A percentile compares a stretch with the other conserved stretches of the same genome.
Conservation (phyloP, 2,888 invertebrate genomes). For the Sisyra terminalis region DNA sequence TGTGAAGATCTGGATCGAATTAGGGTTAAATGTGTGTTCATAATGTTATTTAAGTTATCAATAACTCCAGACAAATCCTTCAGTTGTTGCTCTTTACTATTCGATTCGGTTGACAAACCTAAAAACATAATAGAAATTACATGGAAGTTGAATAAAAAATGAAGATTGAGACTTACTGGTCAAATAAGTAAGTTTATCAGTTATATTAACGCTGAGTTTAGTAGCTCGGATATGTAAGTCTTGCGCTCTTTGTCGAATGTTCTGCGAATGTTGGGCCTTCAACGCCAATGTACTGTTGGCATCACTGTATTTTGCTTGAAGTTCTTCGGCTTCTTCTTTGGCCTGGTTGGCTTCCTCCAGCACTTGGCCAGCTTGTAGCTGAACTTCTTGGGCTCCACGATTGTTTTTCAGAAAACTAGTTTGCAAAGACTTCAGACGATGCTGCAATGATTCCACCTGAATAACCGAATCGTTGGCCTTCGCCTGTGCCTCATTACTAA, state of each 20-base stretch:
- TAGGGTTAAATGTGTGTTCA: constrained; percentile 24
- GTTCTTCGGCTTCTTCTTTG: constrained; percentile 40
- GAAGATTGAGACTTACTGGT: neutral
- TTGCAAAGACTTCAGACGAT: constrained; percentile 57
- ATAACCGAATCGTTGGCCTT: constrained; percentile 63
- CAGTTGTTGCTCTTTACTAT: constrained; percentile 38
- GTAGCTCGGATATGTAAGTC: constrained; percentile 63
- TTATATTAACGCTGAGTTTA: constrained; percentile 42
- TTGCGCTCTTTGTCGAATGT: constrained; percentile 64
- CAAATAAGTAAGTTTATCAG: constrained; percentile 4
- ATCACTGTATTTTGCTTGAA: constrained; percentile 52
- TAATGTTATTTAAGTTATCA: constrained; percentile 39
- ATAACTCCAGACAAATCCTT: constrained; percentile 39
- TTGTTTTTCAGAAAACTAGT: constrained; percentile 69
- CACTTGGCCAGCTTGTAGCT: constrained; percentile 57
- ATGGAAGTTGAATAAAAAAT: neutral
- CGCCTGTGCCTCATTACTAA: constrained; percentile 62
- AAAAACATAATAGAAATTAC: constrained; percentile 13
- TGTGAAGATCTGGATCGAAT: neutral
- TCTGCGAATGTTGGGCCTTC: constrained; percentile 58
- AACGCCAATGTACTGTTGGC: constrained; percentile 55
- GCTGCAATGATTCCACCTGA: constrained; percentile 56
- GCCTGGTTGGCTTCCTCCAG: constrained; percentile 54
- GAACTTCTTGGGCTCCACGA: constrained; percentile 64
- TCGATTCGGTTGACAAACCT: constrained; percentile 43